Percentiles rank a stretch among this genome's conserved stretches.
phyloP scores from a whole-genome alignment of 2,888 invertebrate genomes.

The Ophraella communa region DNA sequence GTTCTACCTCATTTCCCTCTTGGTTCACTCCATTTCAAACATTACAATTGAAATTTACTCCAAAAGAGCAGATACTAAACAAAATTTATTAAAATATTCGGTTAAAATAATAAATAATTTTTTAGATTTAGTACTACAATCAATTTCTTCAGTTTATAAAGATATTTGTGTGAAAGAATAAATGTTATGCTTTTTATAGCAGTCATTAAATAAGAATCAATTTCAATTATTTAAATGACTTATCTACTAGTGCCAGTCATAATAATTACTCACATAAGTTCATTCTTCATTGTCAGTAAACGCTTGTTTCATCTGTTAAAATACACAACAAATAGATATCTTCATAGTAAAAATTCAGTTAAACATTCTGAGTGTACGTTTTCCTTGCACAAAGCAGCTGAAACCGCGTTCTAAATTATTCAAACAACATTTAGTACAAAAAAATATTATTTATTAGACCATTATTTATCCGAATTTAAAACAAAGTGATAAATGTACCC shows the following conservation, averaged over 20 bases:
- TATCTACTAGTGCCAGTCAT: background rate
- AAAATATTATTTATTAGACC: background rate
- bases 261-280: background rate
- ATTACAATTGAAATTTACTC: no score
- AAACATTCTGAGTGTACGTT: background rate
- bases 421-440: background rate
- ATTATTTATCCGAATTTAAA: background rate
- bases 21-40: no score
- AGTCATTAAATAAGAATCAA: background rate
- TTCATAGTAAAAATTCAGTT: background rate
- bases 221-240: background rate
- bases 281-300: background rate
- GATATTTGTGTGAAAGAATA: background rate
- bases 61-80: no score
- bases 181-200: background rate
- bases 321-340: background rate
- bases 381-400: background rate
- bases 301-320: background rate
- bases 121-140: background rate
- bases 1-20: no score
- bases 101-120: background rate
- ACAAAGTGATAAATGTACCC: background rate
- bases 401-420: background rate
- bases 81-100: no score
- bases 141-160: background rate